phyloP scores from a whole-genome alignment of 2,888 invertebrate species.

The Dione juno region DNA sequence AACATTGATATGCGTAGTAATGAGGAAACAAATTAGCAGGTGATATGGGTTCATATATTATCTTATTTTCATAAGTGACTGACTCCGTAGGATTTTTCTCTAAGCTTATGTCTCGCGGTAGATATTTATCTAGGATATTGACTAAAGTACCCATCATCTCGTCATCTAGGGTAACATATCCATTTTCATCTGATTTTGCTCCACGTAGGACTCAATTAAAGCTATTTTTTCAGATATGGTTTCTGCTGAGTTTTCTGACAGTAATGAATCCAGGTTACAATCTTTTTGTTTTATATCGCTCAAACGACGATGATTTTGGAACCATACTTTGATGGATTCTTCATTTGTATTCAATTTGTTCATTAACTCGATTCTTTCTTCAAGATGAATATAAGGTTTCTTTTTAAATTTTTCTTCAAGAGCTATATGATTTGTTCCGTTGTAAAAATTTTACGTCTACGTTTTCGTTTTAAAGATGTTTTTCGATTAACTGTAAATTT shows the following conservation, averaged over 20 bases:
- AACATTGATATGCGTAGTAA: no score
- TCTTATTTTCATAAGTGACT: constrained; percentile 28
- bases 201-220: constrained; percentile 58
- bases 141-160: constrained; percentile 55
- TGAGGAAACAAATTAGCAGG: no score
- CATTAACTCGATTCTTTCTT: constrained; percentile 86
- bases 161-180: constrained; percentile 62
- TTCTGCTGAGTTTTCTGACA: constrained; percentile 38
- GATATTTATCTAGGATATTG: constrained; percentile 53
- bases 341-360: constrained; percentile 81
- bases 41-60: constrained; percentile 65
- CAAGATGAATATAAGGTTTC: constrained; percentile 87
- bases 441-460: constrained; percentile 89
- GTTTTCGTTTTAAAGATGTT: constrained; percentile 70
- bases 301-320: constrained; percentile 87
- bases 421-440: constrained; percentile 87
- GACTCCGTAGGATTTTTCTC: constrained; percentile 25
- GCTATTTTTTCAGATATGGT: constrained; percentile 49
- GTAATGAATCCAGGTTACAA: constrained; percentile 44
- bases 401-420: constrained; percentile 88
- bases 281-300: constrained; percentile 60
- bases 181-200: constrained; percentile 57
- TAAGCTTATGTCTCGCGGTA: constrained; percentile 44
- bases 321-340: constrained; percentile 90
- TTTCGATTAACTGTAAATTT: constrained; percentile 29